Evolutionary conservation across 2,113 vertebrate genomes (phyloP).

Genomic region (Tyrannus savana): DNA sequence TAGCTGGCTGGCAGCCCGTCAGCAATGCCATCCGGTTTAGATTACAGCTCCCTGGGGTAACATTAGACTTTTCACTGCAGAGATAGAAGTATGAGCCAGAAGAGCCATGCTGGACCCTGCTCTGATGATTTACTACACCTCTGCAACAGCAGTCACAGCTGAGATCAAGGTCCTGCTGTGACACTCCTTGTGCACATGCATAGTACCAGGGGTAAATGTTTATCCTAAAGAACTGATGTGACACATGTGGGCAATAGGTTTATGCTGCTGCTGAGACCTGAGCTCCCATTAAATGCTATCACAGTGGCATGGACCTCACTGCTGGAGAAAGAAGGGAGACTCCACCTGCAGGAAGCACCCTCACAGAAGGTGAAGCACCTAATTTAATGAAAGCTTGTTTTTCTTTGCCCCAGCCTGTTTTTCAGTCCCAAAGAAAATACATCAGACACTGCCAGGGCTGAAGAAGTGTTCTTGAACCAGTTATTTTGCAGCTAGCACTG

Average conservation of each 20-base stretch:
- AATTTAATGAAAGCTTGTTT: background rate
- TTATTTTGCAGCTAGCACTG: background rate
- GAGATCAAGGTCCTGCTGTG: background rate
- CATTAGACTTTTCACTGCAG: constrained; percentile 16
- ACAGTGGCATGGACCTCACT: background rate
- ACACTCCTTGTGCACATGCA: background rate
- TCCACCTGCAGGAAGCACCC: background rate
- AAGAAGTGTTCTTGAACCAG: background rate
- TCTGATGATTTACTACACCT: background rate
- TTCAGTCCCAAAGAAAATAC: background rate
- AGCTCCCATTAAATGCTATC: background rate
- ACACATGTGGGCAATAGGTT: background rate
- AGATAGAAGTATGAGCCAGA: background rate
- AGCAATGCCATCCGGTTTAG: constrained; percentile 7
- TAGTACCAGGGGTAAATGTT: background rate
- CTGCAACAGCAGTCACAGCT: background rate
- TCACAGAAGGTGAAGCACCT: background rate
- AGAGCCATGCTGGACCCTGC: background rate
- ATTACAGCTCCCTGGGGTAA: constrained; percentile 35
- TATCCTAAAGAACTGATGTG: background rate
- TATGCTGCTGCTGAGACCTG: background rate
- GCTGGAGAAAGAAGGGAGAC: background rate
- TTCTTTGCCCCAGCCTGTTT: background rate
- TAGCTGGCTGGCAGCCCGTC: background rate
- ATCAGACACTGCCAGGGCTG: background rate